Percentiles rank a stretch among this genome's conserved stretches.
Conservation (phyloP, 2,113 vertebrate genomes). For the Cyprinodon variegatus region DNA sequence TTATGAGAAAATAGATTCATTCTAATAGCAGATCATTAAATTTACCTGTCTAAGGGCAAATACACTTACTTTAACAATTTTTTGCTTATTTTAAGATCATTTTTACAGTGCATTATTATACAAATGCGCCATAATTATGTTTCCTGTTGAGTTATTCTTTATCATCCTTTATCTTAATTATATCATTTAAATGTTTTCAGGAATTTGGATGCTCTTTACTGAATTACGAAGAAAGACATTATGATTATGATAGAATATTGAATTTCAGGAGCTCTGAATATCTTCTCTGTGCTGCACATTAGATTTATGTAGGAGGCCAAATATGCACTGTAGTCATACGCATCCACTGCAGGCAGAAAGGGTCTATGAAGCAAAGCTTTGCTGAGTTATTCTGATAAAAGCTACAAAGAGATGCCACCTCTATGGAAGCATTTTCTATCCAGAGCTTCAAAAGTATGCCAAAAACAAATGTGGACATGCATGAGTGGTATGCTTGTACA, state of each 20-base stretch:
- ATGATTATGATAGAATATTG: neutral
- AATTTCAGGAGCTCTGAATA: neutral
- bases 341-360: neutral
- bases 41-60: too few species aligned
- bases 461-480: neutral
- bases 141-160: too few species aligned
- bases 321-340: neutral
- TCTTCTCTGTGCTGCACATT: neutral
- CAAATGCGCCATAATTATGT: too few species aligned
- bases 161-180: neutral
- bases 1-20: too few species aligned
- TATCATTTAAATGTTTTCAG: neutral
- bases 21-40: too few species aligned
- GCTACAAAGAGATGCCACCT: neutral
- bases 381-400: neutral
- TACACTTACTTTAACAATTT: too few species aligned
- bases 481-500: neutral
- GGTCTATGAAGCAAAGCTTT: neutral
- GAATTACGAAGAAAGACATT: neutral
- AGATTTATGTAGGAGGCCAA: neutral
- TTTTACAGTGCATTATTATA: too few species aligned
- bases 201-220: neutral
- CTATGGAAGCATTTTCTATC: neutral
- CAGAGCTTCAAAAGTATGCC: neutral
- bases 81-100: too few species aligned